Base-by-base conservation (phyloP, 2,113 vertebrate species). In the Mustela nigripes region DNA sequence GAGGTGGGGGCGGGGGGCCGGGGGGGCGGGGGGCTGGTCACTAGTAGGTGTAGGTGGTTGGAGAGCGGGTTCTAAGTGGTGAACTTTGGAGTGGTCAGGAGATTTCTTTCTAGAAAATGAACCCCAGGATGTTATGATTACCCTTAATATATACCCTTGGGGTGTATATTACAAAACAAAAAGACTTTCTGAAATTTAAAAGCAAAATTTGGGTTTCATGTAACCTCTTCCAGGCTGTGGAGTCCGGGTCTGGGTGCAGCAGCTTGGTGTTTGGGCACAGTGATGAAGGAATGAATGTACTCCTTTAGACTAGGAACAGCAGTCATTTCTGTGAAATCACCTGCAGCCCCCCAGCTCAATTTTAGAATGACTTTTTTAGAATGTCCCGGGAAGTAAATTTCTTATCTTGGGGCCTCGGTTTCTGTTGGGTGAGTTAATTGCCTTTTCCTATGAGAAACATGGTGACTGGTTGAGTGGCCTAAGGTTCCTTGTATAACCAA, bases 351-450 rank as follows among this genome's bases (percentile, higher is more conserved):
- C 53, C 45, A 90, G 45, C 73, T 85, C 19, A 39, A 58, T 94
- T 81, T 94, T 94, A 81, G 62, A 94, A 80, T 71, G 42, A 94
- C 22, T 85, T 98, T 98, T 97, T 42, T 42, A 90, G 94, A 93
- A 78, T 87, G 78, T 97, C 62, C 71, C 80, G 39, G 89, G 73
- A 98, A 97, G 92, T 53, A 56, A 74, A 53, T 74, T 94, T 48
- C 56, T 94, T 92, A 56, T 93, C 63, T 82, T 96, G 69, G 33
- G 62, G 56, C 53, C 80, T 79, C 21, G 69, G 24, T 94, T 96
- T 96, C 80, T 97, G 73, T 96, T 92, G 60, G 90, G 82, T 71
- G 9, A 48, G 91, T 96, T 97, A 84, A 97, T 98, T 98, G 97
- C 92, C 65, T 98, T 92, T 97, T 76, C 80, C 50, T 2, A 0